Evolutionary conservation across 2,888 invertebrate species (phyloP).

Genomic region (Melinopterus prodromus): DNA sequence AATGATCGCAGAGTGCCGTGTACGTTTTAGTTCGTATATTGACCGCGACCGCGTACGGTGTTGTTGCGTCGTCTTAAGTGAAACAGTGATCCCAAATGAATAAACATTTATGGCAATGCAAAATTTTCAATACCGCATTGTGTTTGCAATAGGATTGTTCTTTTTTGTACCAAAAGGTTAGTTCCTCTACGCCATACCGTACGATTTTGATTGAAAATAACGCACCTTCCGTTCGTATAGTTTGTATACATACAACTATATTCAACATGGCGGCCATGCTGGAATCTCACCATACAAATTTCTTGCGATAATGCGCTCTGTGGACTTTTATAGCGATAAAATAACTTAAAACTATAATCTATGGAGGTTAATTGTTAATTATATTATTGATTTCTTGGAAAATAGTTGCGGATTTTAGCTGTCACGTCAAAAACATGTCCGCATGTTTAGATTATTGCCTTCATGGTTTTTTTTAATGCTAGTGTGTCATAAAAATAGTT

Average conservation of each 20-base stretch:
- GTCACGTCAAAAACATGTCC: slow-evolving; percentile 46
- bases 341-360: background rate
- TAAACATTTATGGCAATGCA: slow-evolving; percentile 81
- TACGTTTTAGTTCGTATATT: slow-evolving; percentile 33
- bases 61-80: slow-evolving; percentile 47
- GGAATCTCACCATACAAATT: slow-evolving; percentile 45
- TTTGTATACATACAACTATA: slow-evolving; percentile 35
- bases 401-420: slow-evolving; percentile 34
- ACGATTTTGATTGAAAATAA: slow-evolving; percentile 10
- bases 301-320: slow-evolving; percentile 31
- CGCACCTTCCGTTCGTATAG: slow-evolving; percentile 10
- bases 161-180: slow-evolving; percentile 34
- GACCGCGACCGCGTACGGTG: slow-evolving; percentile 57
- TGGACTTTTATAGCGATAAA: background rate
- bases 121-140: slow-evolving; percentile 75
- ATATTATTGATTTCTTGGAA: too few species aligned
- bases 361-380: background rate
- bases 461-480: slow-evolving; percentile 4
- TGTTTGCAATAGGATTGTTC: slow-evolving; percentile 63
- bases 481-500: background rate
- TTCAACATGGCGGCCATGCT: slow-evolving; percentile 52
- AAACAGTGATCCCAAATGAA: slow-evolving; percentile 68
- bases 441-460: slow-evolving; percentile 24
- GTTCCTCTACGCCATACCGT: background rate
- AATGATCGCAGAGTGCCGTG: slow-evolving; percentile 44